phyloP scores from a whole-genome alignment of 2,113 vertebrate species.

The Camelus bactrianus region DNA sequence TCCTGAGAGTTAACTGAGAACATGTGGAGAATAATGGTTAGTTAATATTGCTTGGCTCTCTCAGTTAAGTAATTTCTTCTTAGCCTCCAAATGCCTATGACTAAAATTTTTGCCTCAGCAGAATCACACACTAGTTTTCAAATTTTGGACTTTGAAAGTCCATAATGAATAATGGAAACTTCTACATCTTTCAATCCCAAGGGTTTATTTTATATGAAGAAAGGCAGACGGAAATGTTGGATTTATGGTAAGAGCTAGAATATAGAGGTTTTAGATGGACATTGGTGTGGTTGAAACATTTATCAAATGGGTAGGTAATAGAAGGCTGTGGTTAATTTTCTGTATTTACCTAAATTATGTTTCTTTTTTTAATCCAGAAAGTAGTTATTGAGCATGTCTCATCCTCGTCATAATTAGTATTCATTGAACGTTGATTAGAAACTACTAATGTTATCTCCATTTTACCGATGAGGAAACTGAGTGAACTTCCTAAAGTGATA shows the following conservation, averaged over 20 bases:
- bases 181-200: background rate
- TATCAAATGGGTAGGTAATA: background rate
- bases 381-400: background rate
- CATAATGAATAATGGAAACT: slow-evolving; percentile 6
- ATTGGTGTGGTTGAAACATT: background rate
- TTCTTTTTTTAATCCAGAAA: background rate
- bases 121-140: background rate
- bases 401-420: background rate
- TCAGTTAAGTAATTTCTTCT: background rate
- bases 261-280: slow-evolving; percentile 12
- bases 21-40: background rate
- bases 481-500: background rate
- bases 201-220: background rate
- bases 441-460: background rate
- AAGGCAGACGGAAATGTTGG: background rate
- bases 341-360: background rate
- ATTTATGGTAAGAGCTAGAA: slow-evolving; percentile 41
- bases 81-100: background rate
- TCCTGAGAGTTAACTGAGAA: background rate
- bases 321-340: slow-evolving; percentile 22
- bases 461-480: slow-evolving; percentile 31
- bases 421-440: background rate
- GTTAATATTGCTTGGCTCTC: background rate
- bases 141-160: slow-evolving; percentile 39
- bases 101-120: slow-evolving; percentile 26